Percentiles rank a stretch among this genome's conserved stretches.
Conservation (phyloP, 2,113 vertebrate genomes). For the Gymnarchus niloticus region DNA sequence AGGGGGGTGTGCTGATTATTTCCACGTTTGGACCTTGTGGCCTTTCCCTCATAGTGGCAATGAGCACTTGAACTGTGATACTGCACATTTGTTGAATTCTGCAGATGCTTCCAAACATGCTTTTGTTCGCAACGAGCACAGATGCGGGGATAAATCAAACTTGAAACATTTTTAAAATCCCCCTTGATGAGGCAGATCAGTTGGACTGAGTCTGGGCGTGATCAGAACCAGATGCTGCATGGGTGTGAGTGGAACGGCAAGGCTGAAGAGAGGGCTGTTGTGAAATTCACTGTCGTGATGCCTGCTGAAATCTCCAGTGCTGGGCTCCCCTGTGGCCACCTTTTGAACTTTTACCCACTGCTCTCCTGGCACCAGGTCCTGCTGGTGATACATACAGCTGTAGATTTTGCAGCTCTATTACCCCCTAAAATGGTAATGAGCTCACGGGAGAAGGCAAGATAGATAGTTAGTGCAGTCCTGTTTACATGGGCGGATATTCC, state of each 20-base stretch:
- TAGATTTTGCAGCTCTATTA: neutral
- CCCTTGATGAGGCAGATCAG: neutral
- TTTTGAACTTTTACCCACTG: neutral
- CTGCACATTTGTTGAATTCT: neutral
- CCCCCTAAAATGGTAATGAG: neutral
- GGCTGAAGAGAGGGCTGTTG: neutral
- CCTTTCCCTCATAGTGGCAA: neutral
- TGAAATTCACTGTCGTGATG: neutral
- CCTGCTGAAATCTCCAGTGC: neutral
- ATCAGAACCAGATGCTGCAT: neutral
- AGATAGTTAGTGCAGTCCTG: neutral
- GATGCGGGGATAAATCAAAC: constrained; percentile 7
- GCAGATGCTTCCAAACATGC: neutral
- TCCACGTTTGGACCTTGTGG: neutral
- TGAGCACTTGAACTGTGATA: neutral
- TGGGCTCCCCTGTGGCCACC: neutral
- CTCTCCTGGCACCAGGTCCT: neutral
- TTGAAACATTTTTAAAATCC: neutral
- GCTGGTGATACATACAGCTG: neutral
- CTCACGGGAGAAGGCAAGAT: neutral
- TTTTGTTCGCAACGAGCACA: neutral
- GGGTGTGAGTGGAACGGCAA: neutral
- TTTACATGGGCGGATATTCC: neutral
- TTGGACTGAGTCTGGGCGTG: neutral
- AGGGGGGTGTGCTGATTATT: neutral